A percentile compares a stretch with the other conserved stretches of the same genome.
phyloP scores from a whole-genome alignment of 2,888 invertebrate genomes.

The Campaea margaritaria region DNA sequence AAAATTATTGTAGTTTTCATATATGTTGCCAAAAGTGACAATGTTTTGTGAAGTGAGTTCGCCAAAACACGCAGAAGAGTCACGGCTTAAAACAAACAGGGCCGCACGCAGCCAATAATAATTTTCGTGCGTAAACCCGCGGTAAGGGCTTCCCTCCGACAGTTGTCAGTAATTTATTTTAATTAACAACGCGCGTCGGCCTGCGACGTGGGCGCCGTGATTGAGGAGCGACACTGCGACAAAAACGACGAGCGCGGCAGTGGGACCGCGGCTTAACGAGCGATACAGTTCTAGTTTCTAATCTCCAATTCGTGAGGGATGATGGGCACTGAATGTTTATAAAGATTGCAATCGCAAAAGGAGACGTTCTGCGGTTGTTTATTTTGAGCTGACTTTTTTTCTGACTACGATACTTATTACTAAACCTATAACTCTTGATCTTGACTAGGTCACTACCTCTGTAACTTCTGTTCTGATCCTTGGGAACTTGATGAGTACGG shows the following conservation, averaged over 20 bases:
- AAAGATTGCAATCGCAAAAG: slow-evolving; percentile 14
- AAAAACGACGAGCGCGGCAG: slow-evolving; percentile 38
- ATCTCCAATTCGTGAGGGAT: slow-evolving; percentile 22
- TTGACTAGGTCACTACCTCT: too few relatives aligned
- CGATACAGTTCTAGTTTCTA: slow-evolving; percentile 27
- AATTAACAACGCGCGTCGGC: slow-evolving; percentile 47
- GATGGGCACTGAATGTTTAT: slow-evolving; percentile 25
- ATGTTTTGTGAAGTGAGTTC: neutral
- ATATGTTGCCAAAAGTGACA: too few relatives aligned
- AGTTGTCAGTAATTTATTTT: slow-evolving; percentile 51
- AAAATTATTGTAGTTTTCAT: too few relatives aligned
- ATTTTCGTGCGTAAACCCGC: slow-evolving; percentile 21
- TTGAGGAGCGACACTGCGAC: slow-evolving; percentile 43
- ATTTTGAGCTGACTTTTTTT: too few relatives aligned
- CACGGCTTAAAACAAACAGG: neutral
- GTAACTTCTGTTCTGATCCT: too few relatives aligned
- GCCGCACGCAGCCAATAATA: slow-evolving; percentile 9
- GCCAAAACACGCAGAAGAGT: too few relatives aligned
- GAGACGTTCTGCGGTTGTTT: neutral
- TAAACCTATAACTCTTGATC: too few relatives aligned
- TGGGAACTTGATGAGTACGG: too few relatives aligned
- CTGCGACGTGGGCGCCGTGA: slow-evolving; percentile 46
- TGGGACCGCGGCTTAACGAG: slow-evolving; percentile 38
- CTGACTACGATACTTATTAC: too few relatives aligned
- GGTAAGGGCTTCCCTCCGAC: slow-evolving; percentile 19